phyloP scores from a whole-genome alignment of 2,113 vertebrate genomes.

The Lasiurus cinereus region DNA sequence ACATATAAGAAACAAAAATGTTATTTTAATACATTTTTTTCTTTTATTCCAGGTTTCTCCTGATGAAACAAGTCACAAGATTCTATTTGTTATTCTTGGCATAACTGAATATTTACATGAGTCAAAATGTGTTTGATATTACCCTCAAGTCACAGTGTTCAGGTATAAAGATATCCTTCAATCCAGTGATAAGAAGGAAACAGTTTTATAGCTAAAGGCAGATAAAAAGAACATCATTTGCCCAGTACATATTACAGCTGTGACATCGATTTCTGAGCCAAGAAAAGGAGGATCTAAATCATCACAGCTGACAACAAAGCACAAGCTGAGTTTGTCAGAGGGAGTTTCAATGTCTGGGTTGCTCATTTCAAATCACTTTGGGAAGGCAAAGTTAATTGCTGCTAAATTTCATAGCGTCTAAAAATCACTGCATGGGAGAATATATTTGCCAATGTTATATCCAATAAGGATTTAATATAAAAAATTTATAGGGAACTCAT shows the following conservation, averaged over 20 bases:
- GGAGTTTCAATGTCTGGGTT: background rate
- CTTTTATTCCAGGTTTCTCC: slow-evolving; percentile 17
- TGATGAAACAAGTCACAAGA: slow-evolving; percentile 20
- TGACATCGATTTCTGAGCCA: slow-evolving; percentile 21
- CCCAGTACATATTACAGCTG: background rate
- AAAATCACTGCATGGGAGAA: slow-evolving; percentile 11
- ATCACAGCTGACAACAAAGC: slow-evolving; percentile 56
- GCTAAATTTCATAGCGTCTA: background rate
- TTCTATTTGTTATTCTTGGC: slow-evolving; percentile 50
- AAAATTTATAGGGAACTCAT: too few species aligned
- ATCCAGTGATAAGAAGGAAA: slow-evolving; percentile 40
- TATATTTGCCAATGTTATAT: too few species aligned
- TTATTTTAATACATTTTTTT: slow-evolving; percentile 38
- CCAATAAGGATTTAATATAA: too few species aligned
- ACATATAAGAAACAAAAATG: slow-evolving; percentile 41
- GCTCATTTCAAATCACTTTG: slow-evolving; percentile 15
- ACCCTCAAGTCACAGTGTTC: slow-evolving; percentile 52
- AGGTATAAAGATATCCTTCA: slow-evolving; percentile 54
- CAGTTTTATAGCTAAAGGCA: slow-evolving; percentile 42
- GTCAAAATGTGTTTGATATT: slow-evolving; percentile 57
- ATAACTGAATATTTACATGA: slow-evolving; percentile 59
- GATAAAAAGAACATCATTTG: slow-evolving; percentile 41
- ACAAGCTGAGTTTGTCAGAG: background rate
- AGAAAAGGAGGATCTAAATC: slow-evolving; percentile 15
- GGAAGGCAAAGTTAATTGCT: slow-evolving; percentile 7